These are phyloP conservation scores for Phoenicopterus ruber DNA, from an alignment of 2,113 vertebrate species.

Conservation along the genomic window DNA sequence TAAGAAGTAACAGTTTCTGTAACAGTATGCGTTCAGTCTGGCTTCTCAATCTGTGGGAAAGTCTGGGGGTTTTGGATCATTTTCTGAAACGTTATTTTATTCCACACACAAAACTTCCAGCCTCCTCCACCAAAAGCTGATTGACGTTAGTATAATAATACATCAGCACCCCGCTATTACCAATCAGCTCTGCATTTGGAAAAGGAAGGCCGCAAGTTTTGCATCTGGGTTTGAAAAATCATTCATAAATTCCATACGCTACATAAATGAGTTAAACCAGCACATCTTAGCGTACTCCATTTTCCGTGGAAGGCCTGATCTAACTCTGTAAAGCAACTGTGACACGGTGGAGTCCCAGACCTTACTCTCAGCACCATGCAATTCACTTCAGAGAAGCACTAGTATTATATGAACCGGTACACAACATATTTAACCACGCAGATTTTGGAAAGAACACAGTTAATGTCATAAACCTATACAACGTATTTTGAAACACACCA, in stretches of 20 bases:
- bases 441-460: not conserved
- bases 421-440: not conserved
- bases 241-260: not conserved
- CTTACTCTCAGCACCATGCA: not conserved
- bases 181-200: not conserved
- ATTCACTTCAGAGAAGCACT: not conserved
- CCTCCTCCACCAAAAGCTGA: not conserved
- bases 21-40: not conserved
- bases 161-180: not conserved
- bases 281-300: not conserved
- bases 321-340: accelerated
- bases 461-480: not conserved
- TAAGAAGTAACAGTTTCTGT: not conserved
- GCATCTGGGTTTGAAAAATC: not conserved
- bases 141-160: accelerated
- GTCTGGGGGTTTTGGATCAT: not conserved
- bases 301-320: not conserved
- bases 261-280: not conserved
- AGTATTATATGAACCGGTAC: not conserved
- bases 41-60: not conserved
- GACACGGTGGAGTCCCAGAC: not conserved
- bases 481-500: not conserved
- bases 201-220: not conserved
- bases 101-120: not conserved
- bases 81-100: not conserved